Evolutionary conservation across 2,797 vertebrate species (phyloP), one percentile per base, ranked within the genome.

Genomic region (Carduelis carduelis): DNA sequence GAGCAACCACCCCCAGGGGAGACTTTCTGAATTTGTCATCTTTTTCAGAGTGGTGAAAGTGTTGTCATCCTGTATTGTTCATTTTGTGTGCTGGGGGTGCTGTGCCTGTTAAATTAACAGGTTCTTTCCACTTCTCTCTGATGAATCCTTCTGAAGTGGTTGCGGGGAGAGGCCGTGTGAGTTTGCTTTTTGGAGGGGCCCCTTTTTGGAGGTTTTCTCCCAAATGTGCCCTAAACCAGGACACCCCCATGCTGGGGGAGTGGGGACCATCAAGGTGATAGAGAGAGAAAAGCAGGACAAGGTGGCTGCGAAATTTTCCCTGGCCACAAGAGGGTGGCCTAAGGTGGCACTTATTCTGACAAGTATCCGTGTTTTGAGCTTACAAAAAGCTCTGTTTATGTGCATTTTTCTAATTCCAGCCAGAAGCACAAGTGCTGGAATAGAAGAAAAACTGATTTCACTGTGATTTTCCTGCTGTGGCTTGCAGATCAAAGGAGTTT

Each of bases 271-370:
- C 10, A 1, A 16, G 1, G 71, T 2, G 46, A 39, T 15, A 17
- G 15, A 30, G 44, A 71, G 17, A 18, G 30, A 26, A 50, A 47
- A 82, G 57, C 49, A 52, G 76, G 30, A 49, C 9, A 14, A 28
- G 14, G 47, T 43, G 83, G 59, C 49, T 95, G 96, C 64, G 53
- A 27, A 90, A 47, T 28, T 56, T 20, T 95, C 89, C 95, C 95
- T 90, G 71, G 49, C 96, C 95, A 93, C 95, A 87, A 96, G 96
- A 93, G 90, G 94, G 95, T 93, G 74, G 47, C 81, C 78, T 35
- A 70, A 89, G 83, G 96, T 87, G 96, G 56, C n/a, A 70, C 18
- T 87, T 79, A 1, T 0, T 59, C 68, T 23, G 56, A 11, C 23
- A 70, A 28, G 6, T 3, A 12, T 7, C 8, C 8, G 0, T 8